A percentile compares a stretch with the other conserved stretches of the same genome.
These are phyloP conservation scores for Phalacrocorax aristotelis DNA, from an alignment of 2,113 vertebrate species.

Conservation along the genomic window DNA sequence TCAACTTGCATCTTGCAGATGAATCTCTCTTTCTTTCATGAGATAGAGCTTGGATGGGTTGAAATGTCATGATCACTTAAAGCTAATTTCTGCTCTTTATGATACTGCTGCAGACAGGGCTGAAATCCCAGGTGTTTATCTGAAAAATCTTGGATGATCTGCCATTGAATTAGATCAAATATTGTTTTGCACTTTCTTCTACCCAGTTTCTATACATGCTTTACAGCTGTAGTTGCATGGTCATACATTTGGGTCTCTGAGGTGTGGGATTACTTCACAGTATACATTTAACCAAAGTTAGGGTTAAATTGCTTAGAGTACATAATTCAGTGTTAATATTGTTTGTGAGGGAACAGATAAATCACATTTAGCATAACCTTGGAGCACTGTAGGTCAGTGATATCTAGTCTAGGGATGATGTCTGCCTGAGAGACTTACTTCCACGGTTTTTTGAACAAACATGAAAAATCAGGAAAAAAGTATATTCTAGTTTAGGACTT, in stretches of 20 bases:
- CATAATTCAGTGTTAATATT: not conserved
- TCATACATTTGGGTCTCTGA: not conserved
- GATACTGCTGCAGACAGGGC: not conserved
- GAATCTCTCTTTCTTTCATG: not conserved
- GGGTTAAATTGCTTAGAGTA: not conserved
- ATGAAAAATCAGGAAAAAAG: not conserved
- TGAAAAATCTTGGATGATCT: not conserved
- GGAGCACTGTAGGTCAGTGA: not conserved
- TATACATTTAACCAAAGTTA: not conserved
- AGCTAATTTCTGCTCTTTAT: not conserved
- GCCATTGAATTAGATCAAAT: not conserved
- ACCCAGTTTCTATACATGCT: not conserved
- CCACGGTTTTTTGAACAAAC: not conserved
- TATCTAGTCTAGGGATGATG: not conserved
- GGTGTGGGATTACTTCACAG: not conserved
- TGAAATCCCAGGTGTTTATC: not conserved
- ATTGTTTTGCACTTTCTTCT: not conserved
- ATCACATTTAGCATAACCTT: not conserved
- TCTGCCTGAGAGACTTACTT: not conserved
- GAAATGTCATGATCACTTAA: not conserved
- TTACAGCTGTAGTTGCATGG: not conserved
- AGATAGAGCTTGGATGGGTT: not conserved
- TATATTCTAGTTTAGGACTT: not conserved
- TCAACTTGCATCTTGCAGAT: not conserved
- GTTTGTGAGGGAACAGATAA: not conserved